Evolutionary conservation across 2,888 invertebrate species (phyloP), one percentile per base, ranked within the genome.

Genomic region (Drosophila prolongata): DNA sequence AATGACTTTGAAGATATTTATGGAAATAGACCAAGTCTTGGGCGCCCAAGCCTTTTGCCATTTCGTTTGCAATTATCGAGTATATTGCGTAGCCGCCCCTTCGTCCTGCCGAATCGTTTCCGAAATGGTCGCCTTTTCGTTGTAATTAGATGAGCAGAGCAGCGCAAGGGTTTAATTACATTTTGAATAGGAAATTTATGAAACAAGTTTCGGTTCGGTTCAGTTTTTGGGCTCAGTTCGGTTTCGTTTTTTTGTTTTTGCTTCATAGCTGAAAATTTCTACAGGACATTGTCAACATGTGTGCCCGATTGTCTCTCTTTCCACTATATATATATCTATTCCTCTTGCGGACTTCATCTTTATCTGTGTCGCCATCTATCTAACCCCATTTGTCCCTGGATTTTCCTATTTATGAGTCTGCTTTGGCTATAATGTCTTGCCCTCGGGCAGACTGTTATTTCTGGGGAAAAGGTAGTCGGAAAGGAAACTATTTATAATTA

Each of bases 1-100:
- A 89, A 89, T 89, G 88, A 89, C 90, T 89, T 87, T 85, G 90
- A 89, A 89, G 89, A 89, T 85, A 89, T 89, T 89, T 89, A 89
- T 89, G 90, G 81, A 89, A 86, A 75, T 75, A 73, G 67, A 55
- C 57, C 60, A 70, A 53, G 52, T 19, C 49, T 35, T 35, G 34
- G 34, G 10, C 6, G 19, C n/a, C 11, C 55, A 3, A 34, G 57
- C 40, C 58, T 58, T 66, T 52, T 57, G 3, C 57, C 37, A 71
- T 78, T 87, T 80, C 85, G 85, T 81, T 81, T 77, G 85, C 87
- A 87, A 83, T 83, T 83, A 83, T 83, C 83, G 87, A 83, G 79
- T 87, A 81, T 87, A 87, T 86, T 74, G 75, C 47, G 59, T 50
- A 56, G 27, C 50, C 54, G 40, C 46, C 52, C 52, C 42, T 30